Evolutionary conservation across 2,113 vertebrate species (phyloP), one percentile per base, ranked within the genome.

Genomic region (Ivindomyrus marchei): DNA sequence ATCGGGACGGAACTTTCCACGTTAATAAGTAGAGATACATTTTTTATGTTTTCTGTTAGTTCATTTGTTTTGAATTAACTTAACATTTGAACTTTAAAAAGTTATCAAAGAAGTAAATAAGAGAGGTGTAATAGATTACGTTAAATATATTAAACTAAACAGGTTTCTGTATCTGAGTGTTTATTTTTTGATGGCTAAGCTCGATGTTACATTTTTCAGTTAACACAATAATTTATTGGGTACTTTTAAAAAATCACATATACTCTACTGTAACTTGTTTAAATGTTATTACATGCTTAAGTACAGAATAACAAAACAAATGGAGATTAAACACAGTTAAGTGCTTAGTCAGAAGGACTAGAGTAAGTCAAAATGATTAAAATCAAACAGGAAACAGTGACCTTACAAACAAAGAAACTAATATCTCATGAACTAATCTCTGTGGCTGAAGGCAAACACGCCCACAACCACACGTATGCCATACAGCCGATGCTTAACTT

Each of bases 331-430:
- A 50, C 45, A 86, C 84, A 49, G 45, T 47, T 24, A 47, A 86
- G 45, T 86, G 85, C 50, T 89, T 89, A 42, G 42, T 62, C 86
- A 45, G 45, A 56, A 46, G 27, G 62, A 62, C 70, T 52, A 74
- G 49, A 21, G 62, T 8, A 15, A 88, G 85, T 89, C 3, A 8
- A 42, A 74, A 89, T 85, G 52, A 85, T 89, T 85, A 24, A 85
- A 58, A 42, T 27, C 90, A 91, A 91, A 89, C 93, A 91, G 92
- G 91, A 92, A 92, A 87, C 74, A 19, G 74, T 84, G 91, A 88
- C 77, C 86, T 88, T 85, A 89, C 77, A 90, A 83, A 89, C 46
- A 74, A 92, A 91, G 92, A 92, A 93, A 90, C 91, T 89, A 91
- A 92, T 93, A 90, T 92, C 90, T 27, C 91, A 90, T 39, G 49